phyloP scores from a whole-genome alignment of 2,888 invertebrate genomes.

The Drosophila peninsularis region DNA sequence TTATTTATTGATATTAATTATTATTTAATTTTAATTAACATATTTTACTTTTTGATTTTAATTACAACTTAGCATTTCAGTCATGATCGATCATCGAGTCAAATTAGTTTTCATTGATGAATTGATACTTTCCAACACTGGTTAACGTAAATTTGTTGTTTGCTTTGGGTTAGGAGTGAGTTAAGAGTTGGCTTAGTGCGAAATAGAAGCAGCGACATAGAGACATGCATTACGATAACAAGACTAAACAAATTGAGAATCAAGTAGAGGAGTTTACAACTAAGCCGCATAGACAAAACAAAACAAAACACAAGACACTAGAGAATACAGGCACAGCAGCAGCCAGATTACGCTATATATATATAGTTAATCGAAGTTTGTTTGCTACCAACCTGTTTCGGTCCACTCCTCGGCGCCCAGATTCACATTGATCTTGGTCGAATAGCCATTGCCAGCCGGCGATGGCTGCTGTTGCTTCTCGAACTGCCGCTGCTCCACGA shows the following conservation, averaged over 20 bases:
- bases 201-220: slow-evolving; percentile 50
- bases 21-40: too few relatives aligned
- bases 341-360: slow-evolving; percentile 5
- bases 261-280: slow-evolving; percentile 76
- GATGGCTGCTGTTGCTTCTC: slow-evolving; percentile 54
- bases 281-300: slow-evolving; percentile 66
- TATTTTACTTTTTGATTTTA: neutral
- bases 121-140: slow-evolving; percentile 24
- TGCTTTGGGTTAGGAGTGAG: slow-evolving; percentile 45
- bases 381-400: slow-evolving; percentile 77
- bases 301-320: slow-evolving; percentile 55
- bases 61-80: neutral
- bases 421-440: slow-evolving; percentile 87
- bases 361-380: slow-evolving; percentile 14
- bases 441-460: slow-evolving; percentile 85
- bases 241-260: slow-evolving; percentile 41
- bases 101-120: neutral
- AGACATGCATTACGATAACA: slow-evolving; percentile 61
- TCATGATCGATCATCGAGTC: slow-evolving; percentile 20
- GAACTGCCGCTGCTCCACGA: slow-evolving; percentile 84
- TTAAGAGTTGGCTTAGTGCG: slow-evolving; percentile 48
- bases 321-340: slow-evolving; percentile 55
- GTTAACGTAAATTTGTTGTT: slow-evolving; percentile 7
- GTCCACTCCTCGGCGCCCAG: slow-evolving; percentile 79
- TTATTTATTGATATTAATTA: too few relatives aligned